Base-by-base conservation (phyloP, 2,113 vertebrate genomes). In the Oxyura jamaicensis region DNA sequence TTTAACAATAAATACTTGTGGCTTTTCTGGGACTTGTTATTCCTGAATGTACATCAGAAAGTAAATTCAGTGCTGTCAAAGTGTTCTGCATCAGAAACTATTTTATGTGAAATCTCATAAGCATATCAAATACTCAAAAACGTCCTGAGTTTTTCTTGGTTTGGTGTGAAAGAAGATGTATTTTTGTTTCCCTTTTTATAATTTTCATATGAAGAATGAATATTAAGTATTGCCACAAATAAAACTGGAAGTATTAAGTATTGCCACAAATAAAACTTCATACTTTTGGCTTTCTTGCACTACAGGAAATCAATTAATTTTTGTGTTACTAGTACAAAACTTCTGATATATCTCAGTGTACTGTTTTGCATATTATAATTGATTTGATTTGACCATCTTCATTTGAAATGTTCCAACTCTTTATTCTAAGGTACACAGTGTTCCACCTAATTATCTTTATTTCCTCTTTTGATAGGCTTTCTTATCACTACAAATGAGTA, bases 391-490 rank as follows among this genome's bases (percentile, higher is more conserved):
- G 9, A 31, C 20, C 25, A 3, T 60, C 41, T 82, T 71, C 2
- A 60, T 86, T 35, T 18, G 14, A n/a, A 52, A 59, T 56, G 42
- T 60, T 58, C 42, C 44, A 35, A 1, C 39, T 73, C 35, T 59
- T 65, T 46, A 52, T 83, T 92, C 59, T 67, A 83, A 90, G 44
- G 72, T 84, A 90, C 82, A 69, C 16, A 21, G 2, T 95, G 79
- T 91, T 93, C 69, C 63, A 63, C 55, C 90, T 85, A 82, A 84
- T 91, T 77, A 74, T 83, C 78, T 76, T 83, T 90, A 88, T 90
- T 96, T 95, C 83, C 58, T 76, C 69, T 91, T 80, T 91, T 86
- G 84, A 82, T 93, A 96, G 73, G 8, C 52, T 83, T 14, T 76
- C 68, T 93, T 96, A 95, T 94, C 92, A 74, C 68, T 93, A 18